Evolutionary conservation across 2,888 invertebrate genomes (phyloP).

Genomic region (Apeira syringaria): DNA sequence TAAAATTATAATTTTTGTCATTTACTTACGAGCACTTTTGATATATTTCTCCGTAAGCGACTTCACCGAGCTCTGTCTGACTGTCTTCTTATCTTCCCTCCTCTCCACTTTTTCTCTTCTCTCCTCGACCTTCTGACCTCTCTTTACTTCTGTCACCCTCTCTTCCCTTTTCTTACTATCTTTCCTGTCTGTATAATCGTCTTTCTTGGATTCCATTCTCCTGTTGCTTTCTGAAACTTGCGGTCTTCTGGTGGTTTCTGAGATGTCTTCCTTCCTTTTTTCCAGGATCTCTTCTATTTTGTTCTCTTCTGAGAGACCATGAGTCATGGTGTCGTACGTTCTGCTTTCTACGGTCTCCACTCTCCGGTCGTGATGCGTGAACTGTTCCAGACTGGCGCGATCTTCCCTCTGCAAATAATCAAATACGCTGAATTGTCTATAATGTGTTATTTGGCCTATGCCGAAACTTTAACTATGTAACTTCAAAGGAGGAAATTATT

Average conservation of each 20-base stretch:
- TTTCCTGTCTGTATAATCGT: constrained; percentile 5
- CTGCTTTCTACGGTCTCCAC: constrained; percentile 29
- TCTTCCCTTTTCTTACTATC: constrained; percentile 22
- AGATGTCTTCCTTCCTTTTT: constrained; percentile 19
- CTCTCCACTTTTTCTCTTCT: constrained; percentile 42
- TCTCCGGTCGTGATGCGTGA: constrained; percentile 63
- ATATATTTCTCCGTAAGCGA: constrained; percentile 91
- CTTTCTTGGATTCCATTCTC: constrained; percentile 22
- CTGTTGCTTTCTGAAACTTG: constrained; percentile 16
- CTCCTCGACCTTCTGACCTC: constrained; percentile 33
- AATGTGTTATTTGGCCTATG: no score
- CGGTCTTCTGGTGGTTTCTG: background rate
- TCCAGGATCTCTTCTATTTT: background rate
- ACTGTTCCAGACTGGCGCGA: constrained; percentile 66
- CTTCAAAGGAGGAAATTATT: no score
- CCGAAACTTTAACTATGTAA: no score
- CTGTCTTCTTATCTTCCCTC: constrained; percentile 70
- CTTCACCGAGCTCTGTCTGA: constrained; percentile 89
- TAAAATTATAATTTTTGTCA: no score
- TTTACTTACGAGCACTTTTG: constrained; percentile 83
- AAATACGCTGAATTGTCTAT: no score
- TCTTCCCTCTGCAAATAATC: constrained; percentile 61
- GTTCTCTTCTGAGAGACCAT: constrained; percentile 35
- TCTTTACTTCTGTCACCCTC: constrained; percentile 39
- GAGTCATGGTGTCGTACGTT: constrained; percentile 42